Conservation (phyloP, 2,888 invertebrate genomes). For the Cosmopolites sordidus region DNA sequence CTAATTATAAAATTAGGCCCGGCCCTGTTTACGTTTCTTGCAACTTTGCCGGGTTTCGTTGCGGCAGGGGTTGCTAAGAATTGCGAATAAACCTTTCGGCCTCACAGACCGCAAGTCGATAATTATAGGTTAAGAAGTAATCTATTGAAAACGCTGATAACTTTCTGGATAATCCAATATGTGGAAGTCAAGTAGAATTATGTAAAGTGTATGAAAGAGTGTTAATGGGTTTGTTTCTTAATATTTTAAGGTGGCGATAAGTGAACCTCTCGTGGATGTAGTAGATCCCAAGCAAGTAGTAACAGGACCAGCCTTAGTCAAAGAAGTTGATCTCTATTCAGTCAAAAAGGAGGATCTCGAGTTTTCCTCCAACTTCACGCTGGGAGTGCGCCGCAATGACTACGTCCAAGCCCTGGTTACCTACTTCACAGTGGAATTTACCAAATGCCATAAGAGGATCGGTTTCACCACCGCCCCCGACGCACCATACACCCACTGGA, state of each 20-base stretch:
- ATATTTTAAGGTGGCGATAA: constrained; percentile 77
- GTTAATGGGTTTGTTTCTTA: too few relatives aligned
- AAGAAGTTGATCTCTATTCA: constrained; percentile 97
- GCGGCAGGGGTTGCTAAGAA: too few relatives aligned
- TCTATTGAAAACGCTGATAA: too few relatives aligned
- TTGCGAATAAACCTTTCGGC: too few relatives aligned
- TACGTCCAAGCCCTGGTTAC: constrained; percentile 97
- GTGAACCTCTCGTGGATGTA: constrained; percentile 97
- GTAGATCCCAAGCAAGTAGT: constrained; percentile 99
- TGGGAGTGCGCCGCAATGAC: constrained; percentile 81
- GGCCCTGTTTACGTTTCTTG: too few relatives aligned
- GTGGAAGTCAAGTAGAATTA: too few relatives aligned
- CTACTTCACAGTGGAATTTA: constrained; percentile 99
- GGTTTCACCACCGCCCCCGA: constrained; percentile 99
- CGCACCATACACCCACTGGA: constrained; percentile 99
- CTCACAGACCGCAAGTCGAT: too few relatives aligned
- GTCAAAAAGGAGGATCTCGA: constrained; percentile 93
- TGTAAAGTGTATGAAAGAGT: too few relatives aligned
- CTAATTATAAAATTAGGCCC: too few relatives aligned
- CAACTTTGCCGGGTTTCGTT: too few relatives aligned
- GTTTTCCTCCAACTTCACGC: constrained; percentile 82
- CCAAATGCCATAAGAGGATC: constrained; percentile 96
- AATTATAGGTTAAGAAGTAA: too few relatives aligned
- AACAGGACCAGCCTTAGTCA: constrained; percentile 88
- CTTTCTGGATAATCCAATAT: too few relatives aligned